A percentile compares a stretch with the other conserved stretches of the same genome.
These are phyloP conservation scores for Sinhomidia bicolor DNA, from an alignment of 2,888 invertebrate genomes.

Conservation along the genomic window DNA sequence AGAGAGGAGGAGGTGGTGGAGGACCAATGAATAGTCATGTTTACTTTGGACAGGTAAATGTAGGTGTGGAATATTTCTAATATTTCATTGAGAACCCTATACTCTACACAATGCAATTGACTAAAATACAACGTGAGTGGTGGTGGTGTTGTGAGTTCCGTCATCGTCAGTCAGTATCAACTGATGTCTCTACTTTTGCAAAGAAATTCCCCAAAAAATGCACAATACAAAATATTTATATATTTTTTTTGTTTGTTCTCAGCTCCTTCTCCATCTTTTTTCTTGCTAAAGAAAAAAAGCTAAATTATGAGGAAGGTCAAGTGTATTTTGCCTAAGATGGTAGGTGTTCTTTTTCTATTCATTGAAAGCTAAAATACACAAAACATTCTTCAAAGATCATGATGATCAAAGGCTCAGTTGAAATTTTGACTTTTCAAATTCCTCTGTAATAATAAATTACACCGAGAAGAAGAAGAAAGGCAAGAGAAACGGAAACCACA, in stretches of 20 bases:
- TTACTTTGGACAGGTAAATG: slow-evolving; percentile 67
- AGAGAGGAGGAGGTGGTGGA: slow-evolving; percentile 34
- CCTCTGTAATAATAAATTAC: slow-evolving; percentile 53
- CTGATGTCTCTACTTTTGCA: slow-evolving; percentile 40
- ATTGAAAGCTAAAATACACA: slow-evolving; percentile 40
- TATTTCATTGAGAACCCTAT: slow-evolving; percentile 56
- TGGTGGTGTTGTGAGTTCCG: slow-evolving; percentile 33
- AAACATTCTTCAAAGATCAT: slow-evolving; percentile 37
- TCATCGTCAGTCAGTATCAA: background rate
- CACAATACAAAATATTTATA: slow-evolving; percentile 59
- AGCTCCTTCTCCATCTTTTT: background rate
- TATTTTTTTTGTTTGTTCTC: too few relatives aligned
- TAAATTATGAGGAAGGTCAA: slow-evolving; percentile 71
- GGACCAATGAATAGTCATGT: slow-evolving; percentile 50
- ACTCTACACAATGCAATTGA: slow-evolving; percentile 3
- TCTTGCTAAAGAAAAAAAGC: slow-evolving; percentile 26
- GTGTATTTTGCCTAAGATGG: slow-evolving; percentile 71
- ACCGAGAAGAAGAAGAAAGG: background rate
- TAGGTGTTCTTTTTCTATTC: slow-evolving; percentile 47
- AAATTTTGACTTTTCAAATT: slow-evolving; percentile 58
- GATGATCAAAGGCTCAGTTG: slow-evolving; percentile 42
- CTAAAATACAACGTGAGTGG: slow-evolving; percentile 24
- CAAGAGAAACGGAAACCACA: slow-evolving; percentile 43
- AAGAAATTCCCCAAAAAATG: slow-evolving; percentile 40
- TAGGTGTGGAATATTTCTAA: slow-evolving; percentile 69